A percentile compares a stretch with the other conserved stretches of the same genome.
phyloP scores from a whole-genome alignment of 2,888 invertebrate genomes.

The Noctua fimbriata region DNA sequence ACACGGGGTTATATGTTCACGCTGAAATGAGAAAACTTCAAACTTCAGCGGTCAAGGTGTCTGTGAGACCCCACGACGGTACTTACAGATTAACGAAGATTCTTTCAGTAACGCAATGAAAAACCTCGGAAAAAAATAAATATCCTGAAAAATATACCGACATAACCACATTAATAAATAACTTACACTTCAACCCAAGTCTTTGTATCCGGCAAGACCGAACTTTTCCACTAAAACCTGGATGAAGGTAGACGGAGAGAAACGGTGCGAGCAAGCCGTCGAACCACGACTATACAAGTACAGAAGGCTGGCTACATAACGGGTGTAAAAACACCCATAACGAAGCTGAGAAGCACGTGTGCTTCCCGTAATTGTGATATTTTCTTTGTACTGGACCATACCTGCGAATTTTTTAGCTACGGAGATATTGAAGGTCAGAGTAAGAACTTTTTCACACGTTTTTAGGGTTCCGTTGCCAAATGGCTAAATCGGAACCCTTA shows the following conservation, averaged over 20 bases:
- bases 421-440: too few species aligned
- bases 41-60: not conserved
- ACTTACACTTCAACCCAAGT: conserved; percentile 10
- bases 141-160: not conserved
- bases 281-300: not conserved
- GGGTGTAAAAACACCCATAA: not conserved
- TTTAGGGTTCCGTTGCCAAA: too few species aligned
- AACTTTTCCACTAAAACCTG: conserved; percentile 39
- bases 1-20: not conserved
- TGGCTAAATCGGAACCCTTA: too few species aligned
- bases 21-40: not conserved
- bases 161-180: conserved; percentile 15
- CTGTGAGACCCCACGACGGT: not conserved
- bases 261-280: not conserved
- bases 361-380: too few species aligned
- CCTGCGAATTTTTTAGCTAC: too few species aligned
- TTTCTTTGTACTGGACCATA: too few species aligned
- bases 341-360: too few species aligned
- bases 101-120: not conserved
- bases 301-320: not conserved
- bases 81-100: not conserved
- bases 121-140: not conserved
- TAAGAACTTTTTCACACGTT: too few species aligned
- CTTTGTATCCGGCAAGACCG: not conserved
- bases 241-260: not conserved